Evolutionary conservation across 2,797 vertebrate genomes (phyloP).

Genomic region (Platyrinchus mystaceus): DNA sequence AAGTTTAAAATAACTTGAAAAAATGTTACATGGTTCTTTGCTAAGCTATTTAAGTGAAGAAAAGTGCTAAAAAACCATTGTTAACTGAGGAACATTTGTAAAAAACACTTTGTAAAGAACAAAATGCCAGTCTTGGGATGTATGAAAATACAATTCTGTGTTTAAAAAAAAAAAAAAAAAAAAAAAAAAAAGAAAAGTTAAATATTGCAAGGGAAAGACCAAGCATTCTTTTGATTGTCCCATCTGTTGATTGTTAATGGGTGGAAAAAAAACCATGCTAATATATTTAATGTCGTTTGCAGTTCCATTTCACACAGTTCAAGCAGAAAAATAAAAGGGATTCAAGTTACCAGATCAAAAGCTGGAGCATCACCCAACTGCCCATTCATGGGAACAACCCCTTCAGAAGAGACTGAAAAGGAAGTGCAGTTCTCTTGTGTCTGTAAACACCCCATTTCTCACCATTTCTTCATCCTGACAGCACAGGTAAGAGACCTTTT

Average conservation of each 20-base stretch:
- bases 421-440: background rate
- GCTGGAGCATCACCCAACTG: background rate
- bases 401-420: background rate
- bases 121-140: background rate
- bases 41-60: background rate
- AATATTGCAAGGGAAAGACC: background rate
- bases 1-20: background rate
- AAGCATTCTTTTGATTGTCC: background rate
- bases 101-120: background rate
- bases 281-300: background rate
- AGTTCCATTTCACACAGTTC: background rate
- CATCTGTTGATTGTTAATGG: background rate
- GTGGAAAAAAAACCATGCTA: background rate
- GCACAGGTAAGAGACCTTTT: background rate
- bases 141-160: background rate
- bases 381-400: background rate
- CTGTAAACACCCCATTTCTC: background rate
- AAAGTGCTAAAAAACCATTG: background rate
- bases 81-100: background rate
- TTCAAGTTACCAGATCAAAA: background rate
- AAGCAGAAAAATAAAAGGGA: background rate
- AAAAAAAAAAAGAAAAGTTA: background rate
- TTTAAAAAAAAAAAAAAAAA: background rate
- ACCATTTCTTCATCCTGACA: background rate
- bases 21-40: background rate